Evolutionary conservation across 2,797 vertebrate species (phyloP).

Genomic region (Lepidocolaptes lacrymiger): DNA sequence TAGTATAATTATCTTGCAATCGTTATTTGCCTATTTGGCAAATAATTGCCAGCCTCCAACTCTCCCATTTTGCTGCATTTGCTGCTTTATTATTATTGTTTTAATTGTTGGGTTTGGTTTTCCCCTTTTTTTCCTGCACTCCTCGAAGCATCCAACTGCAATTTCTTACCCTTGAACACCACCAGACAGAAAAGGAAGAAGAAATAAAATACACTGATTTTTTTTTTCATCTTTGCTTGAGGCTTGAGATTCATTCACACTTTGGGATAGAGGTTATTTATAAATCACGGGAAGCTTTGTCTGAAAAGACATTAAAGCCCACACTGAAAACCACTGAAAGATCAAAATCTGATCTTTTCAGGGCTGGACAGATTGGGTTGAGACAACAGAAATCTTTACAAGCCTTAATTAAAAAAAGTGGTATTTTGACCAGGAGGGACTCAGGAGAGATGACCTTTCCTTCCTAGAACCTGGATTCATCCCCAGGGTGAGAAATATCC

Average conservation of each 20-base stretch:
- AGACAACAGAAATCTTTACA: neutral
- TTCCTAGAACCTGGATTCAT: neutral
- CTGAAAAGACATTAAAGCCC: neutral
- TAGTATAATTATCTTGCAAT: neutral
- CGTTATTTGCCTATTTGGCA: neutral
- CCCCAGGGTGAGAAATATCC: neutral
- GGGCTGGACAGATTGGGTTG: neutral
- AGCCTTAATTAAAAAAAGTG: neutral
- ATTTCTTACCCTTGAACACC: neutral
- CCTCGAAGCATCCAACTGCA: neutral
- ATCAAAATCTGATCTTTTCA: neutral
- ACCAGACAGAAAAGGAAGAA: neutral
- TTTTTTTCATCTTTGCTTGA: neutral
- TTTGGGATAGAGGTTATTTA: neutral
- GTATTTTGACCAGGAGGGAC: neutral
- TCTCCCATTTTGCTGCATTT: neutral
- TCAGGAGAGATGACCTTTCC: neutral
- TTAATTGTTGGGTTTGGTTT: neutral
- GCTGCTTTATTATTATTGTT: neutral
- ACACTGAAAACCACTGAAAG: neutral
- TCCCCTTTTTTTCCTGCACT: accelerated
- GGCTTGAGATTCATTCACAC: neutral
- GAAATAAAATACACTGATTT: neutral
- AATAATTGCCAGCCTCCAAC: neutral
- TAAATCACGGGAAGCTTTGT: neutral